Evolutionary conservation across 2,113 vertebrate genomes (phyloP).

Genomic region (Piaya cayana): DNA sequence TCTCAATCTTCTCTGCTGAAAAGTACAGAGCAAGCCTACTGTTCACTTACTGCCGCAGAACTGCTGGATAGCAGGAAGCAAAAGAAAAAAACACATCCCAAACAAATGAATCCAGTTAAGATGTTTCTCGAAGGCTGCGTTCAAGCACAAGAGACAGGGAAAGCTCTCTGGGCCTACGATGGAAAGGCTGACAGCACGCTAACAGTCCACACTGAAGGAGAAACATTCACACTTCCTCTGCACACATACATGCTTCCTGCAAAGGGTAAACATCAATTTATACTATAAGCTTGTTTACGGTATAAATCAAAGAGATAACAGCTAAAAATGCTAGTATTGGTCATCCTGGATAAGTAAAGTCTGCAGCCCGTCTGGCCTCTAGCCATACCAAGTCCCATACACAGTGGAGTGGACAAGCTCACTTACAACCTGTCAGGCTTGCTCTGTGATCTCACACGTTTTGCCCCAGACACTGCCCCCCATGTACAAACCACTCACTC

Average conservation of each 20-base stretch:
- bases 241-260: not conserved
- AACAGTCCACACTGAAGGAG: not conserved
- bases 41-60: not conserved
- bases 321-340: not conserved
- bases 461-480: accelerated
- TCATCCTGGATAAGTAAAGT: not conserved
- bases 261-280: not conserved
- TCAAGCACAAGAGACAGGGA: accelerated
- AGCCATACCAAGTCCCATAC: accelerated
- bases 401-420: not conserved
- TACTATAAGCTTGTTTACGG: not conserved
- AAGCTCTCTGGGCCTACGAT: not conserved
- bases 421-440: not conserved
- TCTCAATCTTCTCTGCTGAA: not conserved
- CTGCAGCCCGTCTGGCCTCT: not conserved
- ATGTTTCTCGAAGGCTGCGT: not conserved
- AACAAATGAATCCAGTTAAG: not conserved
- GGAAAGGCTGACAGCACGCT: not conserved
- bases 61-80: not conserved
- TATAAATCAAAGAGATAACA: not conserved
- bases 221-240: not conserved
- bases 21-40: not conserved
- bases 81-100: not conserved
- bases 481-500: not conserved
- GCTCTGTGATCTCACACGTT: accelerated